Evolutionary conservation across 2,888 invertebrate genomes (phyloP).

Genomic region (Agonopterix alstromeriana): DNA sequence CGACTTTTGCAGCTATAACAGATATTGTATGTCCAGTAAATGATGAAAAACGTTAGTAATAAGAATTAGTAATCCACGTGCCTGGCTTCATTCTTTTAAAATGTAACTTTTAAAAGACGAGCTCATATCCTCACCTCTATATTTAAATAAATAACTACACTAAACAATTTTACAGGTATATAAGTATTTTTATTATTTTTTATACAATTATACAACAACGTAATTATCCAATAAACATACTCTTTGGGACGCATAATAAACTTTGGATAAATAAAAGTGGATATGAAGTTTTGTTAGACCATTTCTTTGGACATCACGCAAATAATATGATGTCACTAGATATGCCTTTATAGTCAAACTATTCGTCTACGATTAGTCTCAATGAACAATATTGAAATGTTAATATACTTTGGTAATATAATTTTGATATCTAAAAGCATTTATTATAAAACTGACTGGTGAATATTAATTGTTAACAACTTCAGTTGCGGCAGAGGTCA

Average conservation of each 20-base stretch:
- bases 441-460: background rate
- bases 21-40: slow-evolving; percentile 31
- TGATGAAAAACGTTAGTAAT: slow-evolving; percentile 41
- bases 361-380: slow-evolving; percentile 8
- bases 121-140: slow-evolving; percentile 43
- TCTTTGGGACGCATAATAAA: slow-evolving; percentile 70
- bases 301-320: background rate
- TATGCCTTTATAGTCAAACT: slow-evolving; percentile 3
- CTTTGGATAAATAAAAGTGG: slow-evolving; percentile 60
- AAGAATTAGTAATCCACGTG: slow-evolving; percentile 44
- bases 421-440: slow-evolving; percentile 1
- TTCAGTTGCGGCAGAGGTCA: background rate
- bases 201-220: slow-evolving; percentile 73
- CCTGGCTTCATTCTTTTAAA: slow-evolving; percentile 62
- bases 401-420: slow-evolving; percentile 6
- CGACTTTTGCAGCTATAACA: slow-evolving; percentile 67
- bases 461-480: background rate
- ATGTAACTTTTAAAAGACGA: slow-evolving; percentile 66
- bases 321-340: background rate
- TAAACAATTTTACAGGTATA: slow-evolving; percentile 71
- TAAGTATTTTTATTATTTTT: slow-evolving; percentile 64
- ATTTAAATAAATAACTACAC: slow-evolving; percentile 70
- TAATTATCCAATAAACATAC: slow-evolving; percentile 62
- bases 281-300: slow-evolving; percentile 4
- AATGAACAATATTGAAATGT: slow-evolving; percentile 7